A percentile compares a stretch with the other conserved stretches of the same genome.
phyloP scores from a whole-genome alignment of 2,888 invertebrate species.

The Drosophila percnosoma region DNA sequence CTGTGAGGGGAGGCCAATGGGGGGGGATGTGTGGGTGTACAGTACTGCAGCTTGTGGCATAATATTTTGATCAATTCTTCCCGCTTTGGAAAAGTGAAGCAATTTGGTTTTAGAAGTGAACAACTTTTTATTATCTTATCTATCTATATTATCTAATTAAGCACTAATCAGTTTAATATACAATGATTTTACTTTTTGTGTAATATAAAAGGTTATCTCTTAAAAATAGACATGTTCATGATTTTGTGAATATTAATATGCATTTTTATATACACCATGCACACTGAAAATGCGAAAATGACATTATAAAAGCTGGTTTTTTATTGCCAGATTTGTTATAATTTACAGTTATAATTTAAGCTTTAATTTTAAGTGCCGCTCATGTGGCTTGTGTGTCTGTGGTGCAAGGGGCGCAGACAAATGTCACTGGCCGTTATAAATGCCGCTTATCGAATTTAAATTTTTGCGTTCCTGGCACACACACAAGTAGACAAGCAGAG shows the following conservation, averaged over 20 bases:
- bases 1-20: not conserved
- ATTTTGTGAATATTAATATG: not conserved
- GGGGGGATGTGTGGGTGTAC: not conserved
- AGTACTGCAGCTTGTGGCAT: not conserved
- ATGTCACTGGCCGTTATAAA: constrained; percentile 59
- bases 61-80: not conserved
- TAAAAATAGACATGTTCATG: not conserved
- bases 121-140: not conserved
- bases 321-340: not conserved
- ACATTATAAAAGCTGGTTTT: not conserved
- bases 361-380: not conserved
- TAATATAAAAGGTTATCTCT: not conserved
- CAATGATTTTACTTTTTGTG: not conserved
- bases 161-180: not conserved
- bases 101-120: not conserved
- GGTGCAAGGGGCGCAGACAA: constrained; percentile 38
- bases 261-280: not conserved
- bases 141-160: not conserved
- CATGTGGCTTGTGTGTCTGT: not conserved
- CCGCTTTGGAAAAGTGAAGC: not conserved
- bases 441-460: constrained; percentile 75
- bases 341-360: not conserved
- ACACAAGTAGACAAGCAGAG: constrained; percentile 28
- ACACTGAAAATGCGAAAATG: no score
- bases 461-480: constrained; percentile 54